Conservation (phyloP, 2,888 invertebrate species). For the Allolobophora icterica region DNA sequence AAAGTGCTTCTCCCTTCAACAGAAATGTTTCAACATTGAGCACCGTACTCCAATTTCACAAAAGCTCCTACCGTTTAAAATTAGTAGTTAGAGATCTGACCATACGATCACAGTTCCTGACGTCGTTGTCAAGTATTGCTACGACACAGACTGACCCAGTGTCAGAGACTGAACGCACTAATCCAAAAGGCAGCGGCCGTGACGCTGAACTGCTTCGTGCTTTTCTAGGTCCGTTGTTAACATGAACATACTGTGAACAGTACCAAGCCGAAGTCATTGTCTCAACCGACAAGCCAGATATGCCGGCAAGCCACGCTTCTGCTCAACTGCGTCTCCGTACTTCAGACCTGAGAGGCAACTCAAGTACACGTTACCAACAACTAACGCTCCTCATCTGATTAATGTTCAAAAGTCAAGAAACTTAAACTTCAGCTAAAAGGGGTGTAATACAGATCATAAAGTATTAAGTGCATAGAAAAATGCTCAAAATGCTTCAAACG, state of each 20-base stretch:
- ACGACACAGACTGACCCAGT: background rate
- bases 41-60: background rate
- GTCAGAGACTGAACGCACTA: background rate
- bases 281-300: background rate
- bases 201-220: background rate
- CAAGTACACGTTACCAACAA: background rate
- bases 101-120: background rate
- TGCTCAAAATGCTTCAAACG: background rate
- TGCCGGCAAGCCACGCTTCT: constrained; percentile 4
- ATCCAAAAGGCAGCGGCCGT: background rate
- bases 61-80: background rate
- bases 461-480: background rate
- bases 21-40: no score
- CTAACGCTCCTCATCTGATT: background rate
- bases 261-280: constrained; percentile 4
- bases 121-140: background rate
- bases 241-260: constrained; percentile 17
- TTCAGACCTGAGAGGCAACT: background rate
- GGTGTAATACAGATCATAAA: background rate
- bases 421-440: background rate
- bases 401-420: background rate
- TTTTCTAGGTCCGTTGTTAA: background rate
- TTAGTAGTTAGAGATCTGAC: background rate
- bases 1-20: no score
- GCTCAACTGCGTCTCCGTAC: background rate